Percentiles rank a stretch among this genome's conserved stretches.
Evolutionary conservation across 1,140 invertebrate species (phyloP).

Genomic region (Heliconius hermathena): DNA sequence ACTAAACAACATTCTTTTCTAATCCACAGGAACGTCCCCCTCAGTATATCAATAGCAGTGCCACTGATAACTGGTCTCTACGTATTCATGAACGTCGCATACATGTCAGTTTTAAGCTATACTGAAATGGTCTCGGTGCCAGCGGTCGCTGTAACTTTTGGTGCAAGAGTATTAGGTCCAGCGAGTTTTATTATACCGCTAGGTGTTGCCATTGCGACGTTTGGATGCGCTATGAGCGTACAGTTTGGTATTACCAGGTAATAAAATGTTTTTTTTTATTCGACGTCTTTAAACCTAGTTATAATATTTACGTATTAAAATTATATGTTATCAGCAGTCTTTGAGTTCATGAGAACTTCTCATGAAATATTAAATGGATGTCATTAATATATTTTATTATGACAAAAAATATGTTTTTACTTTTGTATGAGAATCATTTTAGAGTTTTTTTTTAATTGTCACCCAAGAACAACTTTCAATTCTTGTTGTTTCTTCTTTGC

Average conservation of each 20-base stretch:
- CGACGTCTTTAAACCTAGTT: background rate
- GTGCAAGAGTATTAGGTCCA: slow-evolving; percentile 83
- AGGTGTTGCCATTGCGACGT: slow-evolving; percentile 88
- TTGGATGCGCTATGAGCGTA: slow-evolving; percentile 88
- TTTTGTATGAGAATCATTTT: no score
- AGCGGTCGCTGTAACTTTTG: slow-evolving; percentile 93
- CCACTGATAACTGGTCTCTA: slow-evolving; percentile 94
- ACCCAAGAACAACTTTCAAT: no score
- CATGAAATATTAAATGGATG: no score
- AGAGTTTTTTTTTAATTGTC: no score
- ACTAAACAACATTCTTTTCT: slow-evolving; percentile 2
- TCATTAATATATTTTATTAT: no score
- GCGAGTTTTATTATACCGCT: slow-evolving; percentile 86
- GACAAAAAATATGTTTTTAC: no score
- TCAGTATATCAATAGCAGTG: slow-evolving; percentile 95
- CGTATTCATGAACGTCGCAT: slow-evolving; percentile 95
- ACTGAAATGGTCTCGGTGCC: slow-evolving; percentile 89
- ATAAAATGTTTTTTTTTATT: slow-evolving; percentile 21
- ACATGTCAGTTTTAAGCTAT: slow-evolving; percentile 92
- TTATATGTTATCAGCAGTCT: no score
- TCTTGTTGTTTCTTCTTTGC: slow-evolving; percentile 35
- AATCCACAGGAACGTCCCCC: slow-evolving; percentile 86
- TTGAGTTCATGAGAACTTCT: no score
- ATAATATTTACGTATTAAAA: background rate
- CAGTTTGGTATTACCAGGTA: slow-evolving; percentile 89